These are phyloP conservation scores for Scartelaos histophorus DNA, from an alignment of 2,113 vertebrate genomes.

Conservation along the genomic window DNA sequence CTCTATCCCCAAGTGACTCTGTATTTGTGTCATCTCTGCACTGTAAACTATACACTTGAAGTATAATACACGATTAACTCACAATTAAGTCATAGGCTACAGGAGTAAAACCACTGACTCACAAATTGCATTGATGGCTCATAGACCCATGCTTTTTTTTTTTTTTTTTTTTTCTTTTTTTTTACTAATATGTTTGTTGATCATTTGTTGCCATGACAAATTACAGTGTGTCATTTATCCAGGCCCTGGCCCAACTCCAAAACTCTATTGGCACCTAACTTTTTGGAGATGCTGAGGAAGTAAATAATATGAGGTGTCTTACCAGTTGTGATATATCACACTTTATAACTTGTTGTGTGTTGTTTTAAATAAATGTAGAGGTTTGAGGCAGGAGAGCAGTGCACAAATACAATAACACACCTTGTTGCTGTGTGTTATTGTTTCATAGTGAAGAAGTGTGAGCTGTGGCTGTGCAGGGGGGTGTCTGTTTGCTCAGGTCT, in stretches of 20 bases:
- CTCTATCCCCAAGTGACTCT: slow-evolving; percentile 18
- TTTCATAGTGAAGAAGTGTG: slow-evolving; percentile 49
- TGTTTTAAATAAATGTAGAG: slow-evolving; percentile 11
- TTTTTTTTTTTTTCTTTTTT: background rate
- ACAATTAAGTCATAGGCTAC: background rate
- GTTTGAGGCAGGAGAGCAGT: slow-evolving; percentile 21
- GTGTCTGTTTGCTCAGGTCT: slow-evolving; percentile 72
- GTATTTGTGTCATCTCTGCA: background rate
- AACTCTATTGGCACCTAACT: too few relatives aligned
- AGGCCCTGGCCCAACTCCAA: too few relatives aligned
- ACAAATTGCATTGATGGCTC: too few relatives aligned
- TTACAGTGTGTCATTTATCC: too few relatives aligned
- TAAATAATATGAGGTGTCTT: background rate
- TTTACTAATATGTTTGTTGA: too few relatives aligned
- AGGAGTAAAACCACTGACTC: too few relatives aligned
- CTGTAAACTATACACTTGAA: background rate
- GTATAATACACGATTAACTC: background rate
- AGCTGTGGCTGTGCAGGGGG: slow-evolving; percentile 50
- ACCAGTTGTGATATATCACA: slow-evolving; percentile 22
- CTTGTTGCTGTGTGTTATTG: slow-evolving; percentile 35
- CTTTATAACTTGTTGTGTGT: background rate
- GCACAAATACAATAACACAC: slow-evolving; percentile 18
- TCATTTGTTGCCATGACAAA: background rate
- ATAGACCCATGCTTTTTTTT: too few relatives aligned
- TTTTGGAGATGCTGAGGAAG: background rate